phyloP scores from a whole-genome alignment of 2,888 invertebrate genomes.

The Myathropa florea region DNA sequence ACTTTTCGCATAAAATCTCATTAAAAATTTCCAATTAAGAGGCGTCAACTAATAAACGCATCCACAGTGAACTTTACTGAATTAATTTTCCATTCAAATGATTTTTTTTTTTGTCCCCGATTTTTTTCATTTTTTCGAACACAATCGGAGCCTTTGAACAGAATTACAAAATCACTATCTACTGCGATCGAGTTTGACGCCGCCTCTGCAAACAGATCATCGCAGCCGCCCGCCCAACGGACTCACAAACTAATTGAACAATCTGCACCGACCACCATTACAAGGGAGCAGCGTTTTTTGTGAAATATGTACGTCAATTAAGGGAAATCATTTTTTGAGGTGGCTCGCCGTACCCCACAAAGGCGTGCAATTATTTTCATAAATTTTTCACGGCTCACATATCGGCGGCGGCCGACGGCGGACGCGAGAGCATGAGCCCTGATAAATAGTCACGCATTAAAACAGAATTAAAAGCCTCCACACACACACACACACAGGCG shows the following conservation, averaged over 20 bases:
- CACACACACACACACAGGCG: background rate
- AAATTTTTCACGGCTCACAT: conserved; percentile 24
- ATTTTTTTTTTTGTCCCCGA: background rate
- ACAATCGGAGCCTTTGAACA: background rate
- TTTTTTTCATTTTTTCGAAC: background rate
- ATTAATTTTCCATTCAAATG: conserved; percentile 44
- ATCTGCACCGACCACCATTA: background rate
- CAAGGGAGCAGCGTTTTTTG: background rate
- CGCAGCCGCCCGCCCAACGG: background rate
- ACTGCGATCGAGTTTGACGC: conserved; percentile 6
- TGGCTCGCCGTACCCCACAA: background rate
- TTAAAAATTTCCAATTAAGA: conserved; percentile 66
- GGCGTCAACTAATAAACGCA: conserved; percentile 52
- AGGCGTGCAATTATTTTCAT: conserved; percentile 40
- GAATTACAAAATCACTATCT: conserved; percentile 53
- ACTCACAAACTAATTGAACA: conserved; percentile 29
- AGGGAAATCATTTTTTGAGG: conserved; percentile 35
- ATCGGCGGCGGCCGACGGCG: background rate
- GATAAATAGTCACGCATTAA: conserved; percentile 60
- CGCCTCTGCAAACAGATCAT: conserved; percentile 4
- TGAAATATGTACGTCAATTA: conserved; percentile 55
- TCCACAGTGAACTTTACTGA: background rate
- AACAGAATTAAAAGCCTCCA: conserved; percentile 33
- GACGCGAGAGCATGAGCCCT: background rate
- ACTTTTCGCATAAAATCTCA: conserved; percentile 39